These are phyloP conservation scores for Diaperis boleti DNA, from an alignment of 2,888 invertebrate species.

Conservation along the genomic window DNA sequence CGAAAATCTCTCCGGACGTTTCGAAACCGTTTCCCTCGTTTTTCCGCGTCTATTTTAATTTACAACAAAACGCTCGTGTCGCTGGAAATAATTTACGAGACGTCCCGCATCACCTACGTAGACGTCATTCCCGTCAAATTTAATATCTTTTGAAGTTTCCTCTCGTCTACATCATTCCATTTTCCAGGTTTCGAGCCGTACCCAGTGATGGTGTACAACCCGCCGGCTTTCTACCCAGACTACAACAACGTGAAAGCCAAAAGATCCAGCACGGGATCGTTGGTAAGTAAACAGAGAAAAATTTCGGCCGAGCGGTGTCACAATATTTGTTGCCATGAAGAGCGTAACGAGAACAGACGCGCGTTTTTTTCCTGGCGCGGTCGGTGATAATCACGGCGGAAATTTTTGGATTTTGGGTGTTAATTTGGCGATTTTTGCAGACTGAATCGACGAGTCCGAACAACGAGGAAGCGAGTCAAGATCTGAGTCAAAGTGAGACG, in stretches of 20 bases:
- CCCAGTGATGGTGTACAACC: constrained; percentile 63
- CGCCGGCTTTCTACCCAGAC: constrained; percentile 63
- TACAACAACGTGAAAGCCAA: constrained; percentile 59
- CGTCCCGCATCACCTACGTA: background rate
- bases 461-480: constrained; percentile 63
- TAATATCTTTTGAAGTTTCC: too few species aligned
- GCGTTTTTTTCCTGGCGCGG: background rate
- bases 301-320: constrained; percentile 6
- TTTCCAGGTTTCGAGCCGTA: constrained; percentile 64
- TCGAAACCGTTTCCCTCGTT: too few species aligned
- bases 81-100: too few species aligned
- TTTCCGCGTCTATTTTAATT: too few species aligned
- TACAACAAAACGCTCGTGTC: too few species aligned
- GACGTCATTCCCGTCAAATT: background rate
- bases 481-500: constrained; percentile 56
- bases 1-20: too few species aligned
- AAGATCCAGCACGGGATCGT: constrained; percentile 63
- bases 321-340: constrained; percentile 19
- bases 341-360: background rate
- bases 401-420: constrained; percentile 7
- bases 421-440: too few species aligned
- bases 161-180: too few species aligned
- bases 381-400: constrained; percentile 2
- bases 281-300: constrained; percentile 58
- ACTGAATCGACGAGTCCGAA: constrained; percentile 65